Base-by-base conservation (phyloP, 2,113 vertebrate species). In the Ornithorhynchus anatinus region DNA sequence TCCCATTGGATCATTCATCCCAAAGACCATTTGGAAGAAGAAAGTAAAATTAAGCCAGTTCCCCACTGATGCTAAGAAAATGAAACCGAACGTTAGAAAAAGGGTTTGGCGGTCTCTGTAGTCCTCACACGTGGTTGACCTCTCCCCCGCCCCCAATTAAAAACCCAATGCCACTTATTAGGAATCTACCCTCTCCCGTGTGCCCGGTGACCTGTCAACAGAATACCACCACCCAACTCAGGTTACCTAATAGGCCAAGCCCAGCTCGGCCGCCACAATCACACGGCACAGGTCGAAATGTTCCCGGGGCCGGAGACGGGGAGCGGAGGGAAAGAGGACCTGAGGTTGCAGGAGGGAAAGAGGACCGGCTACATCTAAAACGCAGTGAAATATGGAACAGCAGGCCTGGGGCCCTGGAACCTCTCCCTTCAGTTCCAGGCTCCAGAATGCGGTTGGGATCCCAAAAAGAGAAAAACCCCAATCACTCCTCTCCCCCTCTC, bases 261-360 rank as follows among this genome's bases (percentile, higher is more conserved):
- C n/a, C 11, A 7, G 71, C 39, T 8, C 0, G 0, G 31, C 22
- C 56, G 61, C 43, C 67, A 38, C 48, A 20, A 73, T 74, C 35
- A 36, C 3, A 17, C 35, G 60, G 57, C 65, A 45, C 77, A 54
- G 57, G 65, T 77, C 60, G 25, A 58, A 39, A 59, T 36, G 54
- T 12, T 22, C 63, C 57, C 69, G 8, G n/a, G 51, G 6, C n/a
- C 22, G 22, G 29, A 16, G 32, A 31, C n/a, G n/a, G 29, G 32
- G 14, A 2, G 15, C 7, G 31, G 8, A 13, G 19, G 42, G n/a
- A n/a, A n/a, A n/a, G n/a, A n/a, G 50, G 58, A 7, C 27, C 51
- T 0, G 3, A 32, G 22, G 54, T 7, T 51, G 20, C 37, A n/a
- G 35, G 8, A 19, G 37, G 8, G 19, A 10, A 12, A 5, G 5